Base-by-base conservation (phyloP, 2,888 invertebrate genomes). In the Diadegma fenestrale region DNA sequence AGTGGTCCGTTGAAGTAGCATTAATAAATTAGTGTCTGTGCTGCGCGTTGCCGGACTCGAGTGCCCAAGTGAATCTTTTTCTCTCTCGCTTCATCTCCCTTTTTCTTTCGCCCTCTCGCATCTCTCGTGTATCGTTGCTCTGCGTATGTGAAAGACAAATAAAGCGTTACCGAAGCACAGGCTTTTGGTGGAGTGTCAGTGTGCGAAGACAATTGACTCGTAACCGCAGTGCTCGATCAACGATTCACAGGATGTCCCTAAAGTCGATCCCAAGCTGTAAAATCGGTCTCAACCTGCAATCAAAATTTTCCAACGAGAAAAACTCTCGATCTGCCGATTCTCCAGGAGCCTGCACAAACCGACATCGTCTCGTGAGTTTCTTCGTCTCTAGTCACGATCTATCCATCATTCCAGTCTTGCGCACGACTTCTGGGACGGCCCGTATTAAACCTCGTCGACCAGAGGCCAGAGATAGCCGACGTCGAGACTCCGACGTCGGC, bases 171-270 rank as follows among this genome's bases (percentile, higher is more conserved):
- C 14, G 66, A 78, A 71, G 66, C 30, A 43, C 48, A 4, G 37
- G 72, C 14, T 71, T 79, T 77, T 66, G 43, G 86, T 85, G n/a
- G 19, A 87, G 88, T 80, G 87, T 88, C 87, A 87, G 89, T 88
- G 90, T 87, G 85, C 85, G 90, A 93, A 93, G 92, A 93, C 92
- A 93, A 93, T 93, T 93, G 92, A 90, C 91, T 92, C 87, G 48
- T 48, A 54, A 37, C 64, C 37, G 41, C 22, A 41, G 17, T 45
- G 85, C 86, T 85, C 88, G 86, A 81, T 86, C 86, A 68, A 45
- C 68, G 45, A 41, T 68, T 45, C 17, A 41, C 66, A 66, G 37
- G 26, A 26, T 26, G 58, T 26, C 26, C 58, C 58, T 26, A 58
- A 26, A 58, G 58, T 58, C 22, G 54, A 8, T n/a, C 10, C 51